Conservation (phyloP, 2,797 vertebrate species). For the Cyclopterus lumpus region DNA sequence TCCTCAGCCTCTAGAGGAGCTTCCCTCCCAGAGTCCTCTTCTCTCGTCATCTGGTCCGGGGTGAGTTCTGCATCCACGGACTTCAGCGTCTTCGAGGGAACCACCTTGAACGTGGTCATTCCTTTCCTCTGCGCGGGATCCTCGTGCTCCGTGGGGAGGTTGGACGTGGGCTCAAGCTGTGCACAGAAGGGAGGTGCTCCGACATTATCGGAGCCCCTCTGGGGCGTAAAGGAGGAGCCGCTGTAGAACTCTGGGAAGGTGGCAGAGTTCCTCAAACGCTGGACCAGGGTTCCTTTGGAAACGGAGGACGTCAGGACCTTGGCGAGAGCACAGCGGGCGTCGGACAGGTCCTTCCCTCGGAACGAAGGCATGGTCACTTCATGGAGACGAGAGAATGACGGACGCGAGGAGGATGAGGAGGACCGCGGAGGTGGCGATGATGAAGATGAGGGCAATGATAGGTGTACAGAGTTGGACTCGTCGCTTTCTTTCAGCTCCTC, state of each 20-base stretch:
- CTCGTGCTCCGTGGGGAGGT: slow-evolving; percentile 41
- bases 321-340: slow-evolving; percentile 64
- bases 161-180: neutral
- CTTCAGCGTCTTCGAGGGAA: slow-evolving; percentile 51
- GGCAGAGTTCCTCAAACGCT: slow-evolving; percentile 47
- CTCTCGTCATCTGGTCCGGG: neutral
- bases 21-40: slow-evolving; percentile 1
- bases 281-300: slow-evolving; percentile 51
- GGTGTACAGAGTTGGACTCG: slow-evolving; percentile 31
- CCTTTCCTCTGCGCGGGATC: slow-evolving; percentile 56
- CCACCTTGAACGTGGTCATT: slow-evolving; percentile 76
- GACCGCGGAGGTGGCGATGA: slow-evolving; percentile 18
- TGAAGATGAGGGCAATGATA: slow-evolving; percentile 30
- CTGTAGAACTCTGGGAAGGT: slow-evolving; percentile 21
- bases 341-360: slow-evolving; percentile 43
- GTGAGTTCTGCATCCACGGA: slow-evolving; percentile 19
- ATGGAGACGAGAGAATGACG: slow-evolving; percentile 30
- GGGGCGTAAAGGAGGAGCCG: slow-evolving; percentile 7
- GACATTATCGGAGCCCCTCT: neutral
- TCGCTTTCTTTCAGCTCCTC: slow-evolving; percentile 52
- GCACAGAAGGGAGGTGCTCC: neutral
- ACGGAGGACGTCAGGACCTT: slow-evolving; percentile 69
- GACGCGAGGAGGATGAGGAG: slow-evolving; percentile 25
- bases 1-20: too few relatives aligned
- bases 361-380: slow-evolving; percentile 30